Percentiles rank a stretch among this genome's conserved stretches.
Evolutionary conservation across 2,113 vertebrate species (phyloP).

Genomic region (Carollia perspicillata): DNA sequence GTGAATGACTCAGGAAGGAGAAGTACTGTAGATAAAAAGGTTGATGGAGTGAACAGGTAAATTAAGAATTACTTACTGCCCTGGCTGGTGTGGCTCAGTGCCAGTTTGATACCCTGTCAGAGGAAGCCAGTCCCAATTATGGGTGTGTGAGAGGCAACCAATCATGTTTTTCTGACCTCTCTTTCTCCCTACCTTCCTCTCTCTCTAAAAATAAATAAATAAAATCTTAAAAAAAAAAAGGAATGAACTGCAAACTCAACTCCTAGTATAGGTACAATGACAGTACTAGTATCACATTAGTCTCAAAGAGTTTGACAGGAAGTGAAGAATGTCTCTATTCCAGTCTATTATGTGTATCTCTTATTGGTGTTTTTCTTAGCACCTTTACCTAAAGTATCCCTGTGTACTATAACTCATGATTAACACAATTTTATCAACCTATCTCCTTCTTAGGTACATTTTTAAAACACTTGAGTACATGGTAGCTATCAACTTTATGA

Average conservation of each 20-base stretch:
- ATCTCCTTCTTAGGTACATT: neutral
- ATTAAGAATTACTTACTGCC: neutral
- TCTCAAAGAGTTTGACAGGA: neutral
- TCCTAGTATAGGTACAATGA: neutral
- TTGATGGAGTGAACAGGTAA: neutral
- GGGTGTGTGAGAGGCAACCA: too few species aligned
- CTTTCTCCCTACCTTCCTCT: too few species aligned
- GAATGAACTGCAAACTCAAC: neutral
- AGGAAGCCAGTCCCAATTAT: too few species aligned
- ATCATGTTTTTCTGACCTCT: too few species aligned
- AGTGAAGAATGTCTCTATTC: neutral
- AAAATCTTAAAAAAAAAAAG: neutral
- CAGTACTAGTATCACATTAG: neutral
- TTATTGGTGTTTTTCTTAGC: neutral
- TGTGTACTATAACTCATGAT: neutral
- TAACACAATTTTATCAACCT: conserved; percentile 19
- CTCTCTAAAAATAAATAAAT: too few species aligned
- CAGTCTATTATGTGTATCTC: neutral
- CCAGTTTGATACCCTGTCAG: too few species aligned
- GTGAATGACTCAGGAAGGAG: neutral
- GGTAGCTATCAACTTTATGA: neutral
- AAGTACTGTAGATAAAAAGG: neutral
- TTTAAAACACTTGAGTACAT: neutral
- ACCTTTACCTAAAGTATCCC: neutral
- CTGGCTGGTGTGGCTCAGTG: too few species aligned